These are phyloP conservation scores for Scolopax bukidnonensis DNA, from an alignment of 2,797 vertebrate genomes.

Conservation along the genomic window DNA sequence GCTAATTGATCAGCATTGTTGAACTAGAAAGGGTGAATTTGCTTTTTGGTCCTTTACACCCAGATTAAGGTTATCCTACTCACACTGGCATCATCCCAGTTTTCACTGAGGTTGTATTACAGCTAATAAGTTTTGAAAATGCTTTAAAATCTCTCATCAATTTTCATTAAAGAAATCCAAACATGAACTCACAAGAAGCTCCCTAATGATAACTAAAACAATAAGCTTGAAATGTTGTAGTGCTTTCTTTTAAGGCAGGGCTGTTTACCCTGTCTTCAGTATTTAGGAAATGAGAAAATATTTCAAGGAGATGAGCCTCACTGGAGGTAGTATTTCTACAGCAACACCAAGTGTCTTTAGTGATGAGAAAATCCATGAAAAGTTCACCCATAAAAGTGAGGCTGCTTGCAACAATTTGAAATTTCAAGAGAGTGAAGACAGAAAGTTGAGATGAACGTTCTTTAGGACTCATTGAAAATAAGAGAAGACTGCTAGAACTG, in stretches of 20 bases:
- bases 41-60: background rate
- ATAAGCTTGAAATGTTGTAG: background rate
- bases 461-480: background rate
- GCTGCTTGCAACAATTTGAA: background rate
- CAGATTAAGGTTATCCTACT: background rate
- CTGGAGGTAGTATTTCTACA: background rate
- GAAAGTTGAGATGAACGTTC: background rate
- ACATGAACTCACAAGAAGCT: background rate
- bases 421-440: background rate
- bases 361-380: background rate
- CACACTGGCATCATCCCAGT: background rate
- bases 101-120: background rate
- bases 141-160: slow-evolving; percentile 21
- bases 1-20: background rate
- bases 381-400: background rate
- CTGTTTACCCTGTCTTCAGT: background rate
- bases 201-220: slow-evolving; percentile 13
- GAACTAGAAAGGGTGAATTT: background rate
- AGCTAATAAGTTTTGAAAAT: slow-evolving; percentile 9
- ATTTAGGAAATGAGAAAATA: slow-evolving; percentile 39
- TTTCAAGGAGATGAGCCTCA: slow-evolving; percentile 1
- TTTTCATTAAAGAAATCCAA: slow-evolving; percentile 44
- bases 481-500: background rate
- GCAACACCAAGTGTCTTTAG: background rate
- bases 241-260: background rate